Evolutionary conservation across 2,888 invertebrate genomes (phyloP), one percentile per base, ranked within the genome.

Genomic region (Atethmia centrago): DNA sequence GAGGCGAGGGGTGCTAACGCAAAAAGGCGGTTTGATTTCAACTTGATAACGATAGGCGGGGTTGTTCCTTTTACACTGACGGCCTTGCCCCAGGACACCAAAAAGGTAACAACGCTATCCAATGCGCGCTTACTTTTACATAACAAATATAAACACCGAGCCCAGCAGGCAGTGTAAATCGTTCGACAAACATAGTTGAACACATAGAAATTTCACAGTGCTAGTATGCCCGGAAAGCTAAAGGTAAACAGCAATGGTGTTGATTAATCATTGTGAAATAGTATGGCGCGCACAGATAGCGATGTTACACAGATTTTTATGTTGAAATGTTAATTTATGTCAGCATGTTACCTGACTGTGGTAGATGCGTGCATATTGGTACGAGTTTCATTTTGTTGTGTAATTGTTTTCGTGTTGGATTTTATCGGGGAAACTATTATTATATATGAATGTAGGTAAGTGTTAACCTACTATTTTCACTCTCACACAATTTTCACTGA

Each of bases 221-320:
- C 69, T 62, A 71, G 84, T 53, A 64, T 74, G 68, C 75, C 85
- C 88, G 92, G 93, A 92, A 92, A 89, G 89, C 90, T 86, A 89
- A 92, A 92, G 90, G 92, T 92, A 93, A 94, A 93, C 90, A 93
- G 87, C 89, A 89, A 88, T 87, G 88, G 88, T 90, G 91, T 92
- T 92, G 92, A 94, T 94, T 93, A 94, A 94, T 94, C 94, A 92
- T 92, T 92, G 91, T 92, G 92, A 92, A 92, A 92, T 92, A 86
- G 79, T 87, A 86, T 85, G 80, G 77, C 71, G 69, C 81, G 80
- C 80, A 85, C 71, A 88, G 92, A 90, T 92, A 91, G 85, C 88
- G 85, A 73, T 79, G 85, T 79, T 85, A 84, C 85, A 89, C 86
- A 87, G 89, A 89, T 90, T 91, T 90, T 91, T 89, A 86, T 84